Base-by-base conservation (phyloP, 2,113 vertebrate species). In the Camarhynchus parvulus region DNA sequence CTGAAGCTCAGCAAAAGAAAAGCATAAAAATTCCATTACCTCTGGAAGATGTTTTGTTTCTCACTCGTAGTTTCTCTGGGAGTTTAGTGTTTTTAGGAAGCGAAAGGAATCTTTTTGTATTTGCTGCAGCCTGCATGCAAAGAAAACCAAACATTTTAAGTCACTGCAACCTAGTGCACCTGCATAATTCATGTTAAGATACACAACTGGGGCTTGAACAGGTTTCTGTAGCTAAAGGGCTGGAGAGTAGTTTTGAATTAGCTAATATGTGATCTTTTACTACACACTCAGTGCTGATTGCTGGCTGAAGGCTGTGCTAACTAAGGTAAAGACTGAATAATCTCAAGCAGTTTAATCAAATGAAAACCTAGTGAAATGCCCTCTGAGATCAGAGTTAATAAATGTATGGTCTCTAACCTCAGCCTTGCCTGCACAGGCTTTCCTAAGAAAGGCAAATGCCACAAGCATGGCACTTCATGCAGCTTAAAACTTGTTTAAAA, bases 41-140 rank as follows among this genome's bases (percentile, higher is more conserved):
- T 98, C 89, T 92, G 86, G 97, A 98, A 94, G 97, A 94, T 66
- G 95, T 84, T 91, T 96, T 97, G 55, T 96, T 98, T 96, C 97
- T 98, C 88, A 96, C 97, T 86, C 96, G 97, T 52, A 98, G 93
- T 78, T 97, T 98, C 94, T 98, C 98, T 78, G 98, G 97, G 22
- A 98, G 97, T 91, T 98, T 98, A 64, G 98, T 97, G 49, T 98
- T 98, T 95, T 98, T 98, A 81, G 98, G 98, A 92, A 98, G 98
- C 25, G 98, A 98, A 83, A 98, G 97, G 79, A 98, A 98, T 42
- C 98, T 95, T 49, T 98, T 93, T 31, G 98, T 93, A 83, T 98
- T 98, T n/a, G 97, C 92, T 46, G 96, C 95, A 82, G 96, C 97
- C 98, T 98, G 72, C 8, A 18, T 66, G 47, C 44, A 94, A 96